Conservation (phyloP, 2,113 vertebrate species). For the Heterocephalus glaber region DNA sequence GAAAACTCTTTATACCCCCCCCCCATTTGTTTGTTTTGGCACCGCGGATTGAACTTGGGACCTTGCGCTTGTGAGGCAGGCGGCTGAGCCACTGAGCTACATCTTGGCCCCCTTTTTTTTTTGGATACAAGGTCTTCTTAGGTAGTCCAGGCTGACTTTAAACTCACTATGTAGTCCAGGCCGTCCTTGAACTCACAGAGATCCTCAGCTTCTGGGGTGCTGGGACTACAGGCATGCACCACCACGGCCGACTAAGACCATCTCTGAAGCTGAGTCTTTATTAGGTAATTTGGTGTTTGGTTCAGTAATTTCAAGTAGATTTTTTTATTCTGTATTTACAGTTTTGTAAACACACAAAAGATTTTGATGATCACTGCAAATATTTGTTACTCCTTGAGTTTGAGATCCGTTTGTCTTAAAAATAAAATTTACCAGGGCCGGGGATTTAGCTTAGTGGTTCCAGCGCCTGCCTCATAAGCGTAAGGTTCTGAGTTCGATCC, state of each 20-base stretch:
- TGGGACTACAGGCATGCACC: not conserved
- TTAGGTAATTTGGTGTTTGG: slow-evolving; percentile 28
- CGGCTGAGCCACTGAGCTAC: too few species aligned
- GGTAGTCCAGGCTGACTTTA: not conserved
- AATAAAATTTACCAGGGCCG: too few species aligned
- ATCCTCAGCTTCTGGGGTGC: not conserved
- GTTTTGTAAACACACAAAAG: slow-evolving; percentile 12
- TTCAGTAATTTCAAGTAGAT: not conserved
- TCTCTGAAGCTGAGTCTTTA: not conserved
- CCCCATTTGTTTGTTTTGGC: not conserved
- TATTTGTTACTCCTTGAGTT: slow-evolving; percentile 11
- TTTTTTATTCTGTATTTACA: slow-evolving; percentile 24
- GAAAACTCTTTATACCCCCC: not conserved
- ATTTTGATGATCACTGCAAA: not conserved
- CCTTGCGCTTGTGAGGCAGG: too few species aligned
- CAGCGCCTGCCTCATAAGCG: too few species aligned
- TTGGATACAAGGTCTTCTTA: not conserved
- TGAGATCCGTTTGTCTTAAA: not conserved
- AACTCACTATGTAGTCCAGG: not conserved
- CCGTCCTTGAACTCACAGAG: not conserved
- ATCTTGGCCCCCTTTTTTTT: not conserved
- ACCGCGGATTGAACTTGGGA: too few species aligned
- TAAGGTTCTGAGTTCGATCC: too few species aligned
- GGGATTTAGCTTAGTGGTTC: too few species aligned
- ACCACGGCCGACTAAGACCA: not conserved